Conservation (phyloP, 1,140 invertebrate species). For the Papilio aristodemus region DNA sequence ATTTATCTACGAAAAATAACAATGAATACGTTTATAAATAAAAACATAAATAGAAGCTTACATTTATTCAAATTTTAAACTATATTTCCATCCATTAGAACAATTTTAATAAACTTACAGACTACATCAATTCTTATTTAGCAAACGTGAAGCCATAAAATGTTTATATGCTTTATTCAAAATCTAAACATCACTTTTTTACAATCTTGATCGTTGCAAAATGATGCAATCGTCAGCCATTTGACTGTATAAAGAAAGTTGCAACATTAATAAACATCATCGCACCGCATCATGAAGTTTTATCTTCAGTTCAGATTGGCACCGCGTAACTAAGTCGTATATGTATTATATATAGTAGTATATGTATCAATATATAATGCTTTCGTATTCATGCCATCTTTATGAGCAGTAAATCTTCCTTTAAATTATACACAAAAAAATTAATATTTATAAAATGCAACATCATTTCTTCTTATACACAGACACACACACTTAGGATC, state of each 20-base stretch:
- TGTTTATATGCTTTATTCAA: background rate
- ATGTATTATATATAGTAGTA: no score
- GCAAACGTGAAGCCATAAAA: no score
- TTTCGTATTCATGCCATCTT: background rate
- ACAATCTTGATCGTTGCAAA: background rate
- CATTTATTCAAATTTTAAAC: no score
- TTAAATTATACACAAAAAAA: background rate
- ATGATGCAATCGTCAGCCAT: background rate
- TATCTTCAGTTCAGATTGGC: conserved; percentile 8
- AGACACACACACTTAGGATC: no score
- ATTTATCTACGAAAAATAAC: no score
- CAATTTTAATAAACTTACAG: no score
- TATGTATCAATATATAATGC: background rate
- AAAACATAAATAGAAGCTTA: no score
- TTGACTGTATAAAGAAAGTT: background rate
- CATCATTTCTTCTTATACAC: no score
- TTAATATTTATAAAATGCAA: no score
- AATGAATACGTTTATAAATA: no score
- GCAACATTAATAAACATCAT: conserved; percentile 1
- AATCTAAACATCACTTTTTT: background rate
- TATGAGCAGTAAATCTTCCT: background rate
- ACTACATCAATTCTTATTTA: no score
- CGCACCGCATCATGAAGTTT: background rate
- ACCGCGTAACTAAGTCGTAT: background rate
- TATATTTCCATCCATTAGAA: no score